phyloP scores from a whole-genome alignment of 2,888 invertebrate genomes.

The Cremastobaeus sp. region DNA sequence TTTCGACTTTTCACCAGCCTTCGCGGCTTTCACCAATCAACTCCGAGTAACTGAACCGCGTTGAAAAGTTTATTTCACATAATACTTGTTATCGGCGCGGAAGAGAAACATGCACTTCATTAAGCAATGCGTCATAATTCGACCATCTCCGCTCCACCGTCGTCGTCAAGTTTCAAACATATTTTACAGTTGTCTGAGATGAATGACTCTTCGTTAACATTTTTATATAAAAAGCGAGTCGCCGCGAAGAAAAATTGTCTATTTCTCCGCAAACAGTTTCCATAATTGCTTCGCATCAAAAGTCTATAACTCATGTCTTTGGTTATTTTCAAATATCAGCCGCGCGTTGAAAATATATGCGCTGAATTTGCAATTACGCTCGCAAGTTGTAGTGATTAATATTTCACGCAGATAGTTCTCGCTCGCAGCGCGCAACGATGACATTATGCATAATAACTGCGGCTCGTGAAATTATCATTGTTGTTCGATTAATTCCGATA shows the following conservation, averaged over 20 bases:
- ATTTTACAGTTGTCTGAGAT: constrained; percentile 33
- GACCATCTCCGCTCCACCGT: constrained; percentile 10
- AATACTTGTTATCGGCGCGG: constrained; percentile 19
- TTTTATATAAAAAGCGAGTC: constrained; percentile 35
- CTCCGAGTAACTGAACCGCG: constrained; percentile 4
- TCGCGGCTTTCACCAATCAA: constrained; percentile 31
- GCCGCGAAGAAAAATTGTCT: constrained; percentile 3
- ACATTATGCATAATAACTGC: too few species aligned
- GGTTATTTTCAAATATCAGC: constrained; percentile 22
- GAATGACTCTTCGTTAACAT: constrained; percentile 37
- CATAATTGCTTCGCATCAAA: constrained; percentile 35
- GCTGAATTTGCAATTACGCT: constrained; percentile 23
- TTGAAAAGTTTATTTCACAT: constrained; percentile 18
- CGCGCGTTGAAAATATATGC: constrained; percentile 16
- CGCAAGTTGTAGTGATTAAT: constrained; percentile 18
- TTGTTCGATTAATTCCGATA: too few species aligned
- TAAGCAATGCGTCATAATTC: constrained; percentile 38
- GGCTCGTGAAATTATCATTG: too few species aligned
- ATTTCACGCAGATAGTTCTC: constrained; percentile 1
- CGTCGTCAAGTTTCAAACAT: constrained; percentile 40
- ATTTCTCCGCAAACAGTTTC: constrained; percentile 24
- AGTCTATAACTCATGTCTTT: constrained; percentile 35
- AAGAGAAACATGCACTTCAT: constrained; percentile 19
- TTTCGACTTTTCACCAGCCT: constrained; percentile 13
- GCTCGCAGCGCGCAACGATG: too few species aligned